Evolutionary conservation across 2,797 vertebrate species (phyloP).

Genomic region (Hipposideros larvatus): DNA sequence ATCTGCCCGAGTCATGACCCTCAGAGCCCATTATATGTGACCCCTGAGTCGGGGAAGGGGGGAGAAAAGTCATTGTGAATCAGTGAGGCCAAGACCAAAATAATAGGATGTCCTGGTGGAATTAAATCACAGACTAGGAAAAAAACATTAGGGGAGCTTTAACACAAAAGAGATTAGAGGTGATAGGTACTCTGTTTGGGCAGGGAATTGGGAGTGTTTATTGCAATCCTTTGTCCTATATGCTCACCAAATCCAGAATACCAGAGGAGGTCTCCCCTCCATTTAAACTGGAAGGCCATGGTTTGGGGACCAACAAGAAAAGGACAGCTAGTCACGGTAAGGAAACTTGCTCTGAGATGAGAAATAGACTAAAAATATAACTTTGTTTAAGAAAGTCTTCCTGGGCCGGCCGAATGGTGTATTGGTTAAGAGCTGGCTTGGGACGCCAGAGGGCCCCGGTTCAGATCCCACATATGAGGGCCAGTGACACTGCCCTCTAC

Average conservation of each 20-base stretch:
- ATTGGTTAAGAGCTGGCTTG: too few species aligned
- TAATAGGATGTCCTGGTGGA: not conserved
- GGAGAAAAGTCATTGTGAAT: not conserved
- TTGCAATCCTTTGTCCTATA: not conserved
- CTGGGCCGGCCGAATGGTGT: not conserved
- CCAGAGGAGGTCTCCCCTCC: not conserved
- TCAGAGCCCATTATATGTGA: not conserved
- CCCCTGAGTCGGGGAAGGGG: not conserved
- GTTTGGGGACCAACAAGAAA: not conserved
- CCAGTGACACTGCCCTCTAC: too few species aligned
- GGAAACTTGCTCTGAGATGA: not conserved
- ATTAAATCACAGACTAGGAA: not conserved
- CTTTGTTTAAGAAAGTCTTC: slow-evolving; percentile 54
- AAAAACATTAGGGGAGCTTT: not conserved
- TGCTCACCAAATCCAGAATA: slow-evolving; percentile 8
- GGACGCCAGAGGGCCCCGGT: too few species aligned
- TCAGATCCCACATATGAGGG: too few species aligned
- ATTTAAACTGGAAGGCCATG: not conserved
- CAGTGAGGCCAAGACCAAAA: not conserved
- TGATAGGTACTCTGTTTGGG: not conserved
- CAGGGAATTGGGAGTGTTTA: not conserved
- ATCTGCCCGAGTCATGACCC: not conserved
- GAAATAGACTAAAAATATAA: slow-evolving; percentile 7
- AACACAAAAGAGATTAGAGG: not conserved
- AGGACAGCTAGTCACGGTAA: slow-evolving; percentile 2